Conservation (phyloP, 2,888 invertebrate species). For the Plebejus anna region DNA sequence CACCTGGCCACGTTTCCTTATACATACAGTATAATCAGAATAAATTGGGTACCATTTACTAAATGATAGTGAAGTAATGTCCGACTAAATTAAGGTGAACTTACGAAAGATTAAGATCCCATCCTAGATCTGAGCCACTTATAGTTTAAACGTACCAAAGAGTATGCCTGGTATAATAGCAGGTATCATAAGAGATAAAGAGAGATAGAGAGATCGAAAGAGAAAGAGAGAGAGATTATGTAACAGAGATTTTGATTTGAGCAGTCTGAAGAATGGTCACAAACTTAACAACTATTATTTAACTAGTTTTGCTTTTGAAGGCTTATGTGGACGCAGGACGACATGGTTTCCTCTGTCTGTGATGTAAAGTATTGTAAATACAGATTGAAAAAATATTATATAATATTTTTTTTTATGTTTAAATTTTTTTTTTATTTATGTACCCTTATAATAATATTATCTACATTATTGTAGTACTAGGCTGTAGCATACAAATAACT, state of each 20-base stretch:
- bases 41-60: slow-evolving; percentile 24
- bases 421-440: too few species aligned
- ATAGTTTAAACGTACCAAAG: background rate
- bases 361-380: too few species aligned
- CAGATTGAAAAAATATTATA: too few species aligned
- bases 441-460: too few species aligned
- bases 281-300: too few species aligned
- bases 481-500: background rate
- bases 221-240: background rate
- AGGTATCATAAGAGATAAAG: background rate
- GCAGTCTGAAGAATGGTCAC: too few species aligned
- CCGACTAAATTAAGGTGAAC: slow-evolving; percentile 28
- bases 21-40: slow-evolving; percentile 1
- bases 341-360: too few species aligned
- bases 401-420: too few species aligned
- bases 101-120: background rate
- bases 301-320: too few species aligned
- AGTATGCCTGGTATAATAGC: background rate
- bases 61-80: slow-evolving; percentile 26
- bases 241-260: background rate
- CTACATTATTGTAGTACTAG: too few species aligned
- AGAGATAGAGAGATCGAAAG: background rate
- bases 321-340: too few species aligned
- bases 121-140: background rate
- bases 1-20: background rate